These are phyloP conservation scores for Desmophyllum pertusum DNA, from an alignment of 92 coral and sea anemone species.

Conservation along the genomic window DNA sequence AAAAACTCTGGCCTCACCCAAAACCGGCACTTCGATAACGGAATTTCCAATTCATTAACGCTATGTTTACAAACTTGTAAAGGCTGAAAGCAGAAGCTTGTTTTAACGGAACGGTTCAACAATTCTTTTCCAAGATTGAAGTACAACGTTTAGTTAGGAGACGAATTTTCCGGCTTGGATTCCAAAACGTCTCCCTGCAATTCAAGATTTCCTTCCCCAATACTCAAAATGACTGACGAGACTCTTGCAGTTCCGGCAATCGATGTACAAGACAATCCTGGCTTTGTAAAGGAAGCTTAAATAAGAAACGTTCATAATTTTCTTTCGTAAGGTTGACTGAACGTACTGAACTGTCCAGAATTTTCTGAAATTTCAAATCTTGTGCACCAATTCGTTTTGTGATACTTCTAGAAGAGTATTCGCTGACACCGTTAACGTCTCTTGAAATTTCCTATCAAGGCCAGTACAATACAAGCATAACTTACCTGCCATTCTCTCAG, in stretches of 20 bases:
- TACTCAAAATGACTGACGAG: background rate
- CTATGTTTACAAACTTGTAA: too few relatives aligned
- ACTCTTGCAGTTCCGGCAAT: background rate
- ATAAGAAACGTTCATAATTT: background rate
- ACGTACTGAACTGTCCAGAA: background rate
- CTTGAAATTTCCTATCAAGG: background rate
- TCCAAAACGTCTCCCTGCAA: background rate
- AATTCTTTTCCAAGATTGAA: background rate
- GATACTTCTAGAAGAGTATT: background rate
- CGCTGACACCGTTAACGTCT: background rate
- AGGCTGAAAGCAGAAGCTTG: too few relatives aligned
- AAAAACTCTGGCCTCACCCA: background rate
- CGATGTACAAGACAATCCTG: background rate
- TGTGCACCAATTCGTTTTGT: background rate
- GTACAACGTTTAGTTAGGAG: background rate
- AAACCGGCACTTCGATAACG: background rate
- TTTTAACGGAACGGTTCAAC: background rate
- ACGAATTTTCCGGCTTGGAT: background rate
- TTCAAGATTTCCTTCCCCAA: background rate
- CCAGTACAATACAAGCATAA: background rate
- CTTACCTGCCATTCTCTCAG: constrained; percentile 85
- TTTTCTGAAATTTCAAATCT: background rate
- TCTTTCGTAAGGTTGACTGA: background rate
- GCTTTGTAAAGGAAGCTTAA: background rate
- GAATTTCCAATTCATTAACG: background rate